These are phyloP conservation scores for Aptenodytes forsteri DNA, from an alignment of 2,113 vertebrate genomes.

Conservation along the genomic window DNA sequence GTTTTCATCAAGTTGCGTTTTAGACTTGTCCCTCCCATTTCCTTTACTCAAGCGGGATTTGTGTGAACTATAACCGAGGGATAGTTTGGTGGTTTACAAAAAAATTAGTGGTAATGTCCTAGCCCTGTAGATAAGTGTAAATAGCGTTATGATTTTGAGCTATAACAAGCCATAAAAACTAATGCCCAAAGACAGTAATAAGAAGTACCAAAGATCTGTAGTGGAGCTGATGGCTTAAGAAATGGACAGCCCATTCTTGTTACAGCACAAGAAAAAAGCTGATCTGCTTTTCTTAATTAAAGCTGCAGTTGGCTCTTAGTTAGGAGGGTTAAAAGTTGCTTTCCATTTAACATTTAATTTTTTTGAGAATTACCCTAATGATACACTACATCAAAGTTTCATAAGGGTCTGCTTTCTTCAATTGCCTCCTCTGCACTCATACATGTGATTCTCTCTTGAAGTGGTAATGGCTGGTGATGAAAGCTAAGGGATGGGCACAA, in stretches of 20 bases:
- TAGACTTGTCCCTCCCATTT: background rate
- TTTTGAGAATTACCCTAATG: background rate
- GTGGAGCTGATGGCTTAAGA: background rate
- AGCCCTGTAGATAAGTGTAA: background rate
- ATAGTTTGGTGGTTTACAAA: background rate
- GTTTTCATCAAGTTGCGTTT: background rate
- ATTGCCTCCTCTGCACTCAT: background rate
- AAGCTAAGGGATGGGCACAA: constrained; percentile 15
- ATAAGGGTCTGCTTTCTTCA: background rate
- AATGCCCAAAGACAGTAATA: background rate
- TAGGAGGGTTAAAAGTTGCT: background rate
- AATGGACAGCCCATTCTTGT: background rate
- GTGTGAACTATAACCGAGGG: background rate
- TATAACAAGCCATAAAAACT: background rate
- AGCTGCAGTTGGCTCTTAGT: background rate
- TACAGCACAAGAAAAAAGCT: background rate
- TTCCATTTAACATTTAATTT: background rate
- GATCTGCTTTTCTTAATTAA: background rate
- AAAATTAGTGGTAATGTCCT: background rate
- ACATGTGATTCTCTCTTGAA: constrained; percentile 6
- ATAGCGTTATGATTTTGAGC: background rate
- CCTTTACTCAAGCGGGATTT: background rate
- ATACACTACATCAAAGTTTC: background rate
- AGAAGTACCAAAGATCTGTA: background rate
- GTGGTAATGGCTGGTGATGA: background rate